Conservation (phyloP, 2,113 vertebrate species). For the Sorex araneus region DNA sequence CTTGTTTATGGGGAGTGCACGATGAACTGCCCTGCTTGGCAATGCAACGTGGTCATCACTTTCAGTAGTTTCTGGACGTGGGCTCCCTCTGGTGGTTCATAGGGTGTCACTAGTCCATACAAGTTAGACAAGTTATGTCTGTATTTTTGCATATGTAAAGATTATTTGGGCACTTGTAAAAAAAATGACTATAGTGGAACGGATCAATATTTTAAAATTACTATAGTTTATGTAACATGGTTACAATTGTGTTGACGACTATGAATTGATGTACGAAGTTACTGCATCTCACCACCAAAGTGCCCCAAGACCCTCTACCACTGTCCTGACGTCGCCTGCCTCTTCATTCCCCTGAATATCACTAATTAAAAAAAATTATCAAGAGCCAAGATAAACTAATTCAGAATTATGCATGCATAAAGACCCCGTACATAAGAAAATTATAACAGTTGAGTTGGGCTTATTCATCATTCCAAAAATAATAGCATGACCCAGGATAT, state of each 20-base stretch:
- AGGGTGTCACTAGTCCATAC: neutral
- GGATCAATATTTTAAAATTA: neutral
- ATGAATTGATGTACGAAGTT: too few species aligned
- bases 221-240: too few species aligned
- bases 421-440: conserved; percentile 9
- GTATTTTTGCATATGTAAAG: neutral
- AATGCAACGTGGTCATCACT: neutral
- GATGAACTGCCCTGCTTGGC: neutral
- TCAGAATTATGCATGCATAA: neutral
- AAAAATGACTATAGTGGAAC: conserved; percentile 36
- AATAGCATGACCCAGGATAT: neutral
- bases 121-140: neutral
- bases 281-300: too few species aligned
- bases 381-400: conserved; percentile 18
- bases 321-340: too few species aligned
- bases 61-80: neutral
- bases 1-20: neutral
- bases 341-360: too few species aligned
- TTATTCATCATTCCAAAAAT: neutral
- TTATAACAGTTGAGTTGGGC: neutral
- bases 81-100: conserved; percentile 69
- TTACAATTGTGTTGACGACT: too few species aligned
- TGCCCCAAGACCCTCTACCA: too few species aligned
- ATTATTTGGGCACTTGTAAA: neutral
- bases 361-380: neutral